Evolutionary conservation across 2,888 invertebrate genomes (phyloP).

Genomic region (Caenorhabditis zanzibari): DNA sequence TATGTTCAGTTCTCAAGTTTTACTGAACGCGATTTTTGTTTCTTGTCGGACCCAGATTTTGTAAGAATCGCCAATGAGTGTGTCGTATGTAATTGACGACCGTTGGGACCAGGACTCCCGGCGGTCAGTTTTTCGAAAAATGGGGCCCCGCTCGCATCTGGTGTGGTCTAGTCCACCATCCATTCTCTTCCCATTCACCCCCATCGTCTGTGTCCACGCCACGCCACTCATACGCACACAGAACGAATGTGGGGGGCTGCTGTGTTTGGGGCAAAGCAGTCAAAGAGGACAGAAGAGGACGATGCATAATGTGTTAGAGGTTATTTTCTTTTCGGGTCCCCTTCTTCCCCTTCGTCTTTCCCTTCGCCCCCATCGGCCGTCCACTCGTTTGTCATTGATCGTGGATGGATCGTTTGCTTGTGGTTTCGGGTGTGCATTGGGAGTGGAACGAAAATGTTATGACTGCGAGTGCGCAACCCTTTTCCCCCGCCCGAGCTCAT

Average conservation of each 20-base stretch:
- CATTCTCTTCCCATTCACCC: conserved; percentile 41
- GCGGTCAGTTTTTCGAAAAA: conserved; percentile 57
- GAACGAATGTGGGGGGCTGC: conserved; percentile 52
- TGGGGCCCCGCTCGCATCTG: conserved; percentile 48
- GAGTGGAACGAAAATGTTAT: conserved; percentile 36
- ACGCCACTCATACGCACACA: conserved; percentile 63
- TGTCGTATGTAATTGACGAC: conserved; percentile 62
- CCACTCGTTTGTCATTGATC: conserved; percentile 58
- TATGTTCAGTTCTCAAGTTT: conserved; percentile 5
- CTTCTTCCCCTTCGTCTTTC: conserved; percentile 19
- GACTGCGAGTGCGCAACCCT: conserved; percentile 46
- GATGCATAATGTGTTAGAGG: conserved; percentile 65
- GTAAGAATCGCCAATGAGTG: conserved; percentile 58
- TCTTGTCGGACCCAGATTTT: conserved; percentile 25
- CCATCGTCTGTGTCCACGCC: conserved; percentile 49
- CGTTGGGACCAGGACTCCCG: conserved; percentile 43
- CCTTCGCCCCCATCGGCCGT: not conserved
- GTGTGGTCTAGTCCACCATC: conserved; percentile 42
- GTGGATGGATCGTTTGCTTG: conserved; percentile 62
- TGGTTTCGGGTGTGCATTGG: conserved; percentile 37
- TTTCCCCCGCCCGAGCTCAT: conserved; percentile 27
- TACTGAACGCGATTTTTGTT: conserved; percentile 8
- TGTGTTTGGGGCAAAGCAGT: conserved; percentile 46
- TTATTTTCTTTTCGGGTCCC: conserved; percentile 59
- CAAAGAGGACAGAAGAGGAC: conserved; percentile 39